These are phyloP conservation scores for Borostomias antarcticus DNA, from an alignment of 2,797 vertebrate species.

Conservation along the genomic window DNA sequence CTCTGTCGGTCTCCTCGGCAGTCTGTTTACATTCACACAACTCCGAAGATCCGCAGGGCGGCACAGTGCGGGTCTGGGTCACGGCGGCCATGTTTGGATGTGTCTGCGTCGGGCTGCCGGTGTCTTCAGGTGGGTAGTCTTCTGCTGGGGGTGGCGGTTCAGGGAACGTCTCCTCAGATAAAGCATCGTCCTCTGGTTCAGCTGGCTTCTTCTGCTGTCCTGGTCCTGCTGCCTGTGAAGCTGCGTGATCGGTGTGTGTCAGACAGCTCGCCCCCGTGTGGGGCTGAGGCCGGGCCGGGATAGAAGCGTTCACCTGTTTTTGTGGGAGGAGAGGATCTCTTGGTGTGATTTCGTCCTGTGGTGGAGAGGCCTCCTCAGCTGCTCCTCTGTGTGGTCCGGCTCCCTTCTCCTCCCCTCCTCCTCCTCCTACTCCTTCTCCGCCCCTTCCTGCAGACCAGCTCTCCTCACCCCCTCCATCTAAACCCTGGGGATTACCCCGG, in stretches of 20 bases:
- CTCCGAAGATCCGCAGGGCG: constrained; percentile 15
- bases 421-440: constrained; percentile 30
- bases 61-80: constrained; percentile 5
- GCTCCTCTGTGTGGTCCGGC: too few species aligned
- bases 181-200: neutral
- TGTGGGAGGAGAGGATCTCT: neutral
- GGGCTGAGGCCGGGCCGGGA: too few species aligned
- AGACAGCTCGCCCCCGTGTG: too few species aligned
- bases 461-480: constrained; percentile 57
- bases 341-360: neutral
- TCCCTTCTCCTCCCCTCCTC: constrained; percentile 5
- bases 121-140: neutral
- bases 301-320: neutral
- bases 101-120: neutral
- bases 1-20: neutral
- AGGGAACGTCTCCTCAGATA: neutral
- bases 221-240: too few species aligned
- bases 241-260: neutral
- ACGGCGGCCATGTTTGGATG: neutral
- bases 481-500: constrained; percentile 58
- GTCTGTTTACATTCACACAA: constrained; percentile 16
- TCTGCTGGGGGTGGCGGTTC: too few species aligned
- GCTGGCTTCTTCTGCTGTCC: neutral
- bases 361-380: constrained; percentile 13
- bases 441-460: constrained; percentile 24